Percentiles rank a stretch among this genome's conserved stretches.
Conservation (phyloP, 1,140 invertebrate species). For the Conus ventricosus region DNA sequence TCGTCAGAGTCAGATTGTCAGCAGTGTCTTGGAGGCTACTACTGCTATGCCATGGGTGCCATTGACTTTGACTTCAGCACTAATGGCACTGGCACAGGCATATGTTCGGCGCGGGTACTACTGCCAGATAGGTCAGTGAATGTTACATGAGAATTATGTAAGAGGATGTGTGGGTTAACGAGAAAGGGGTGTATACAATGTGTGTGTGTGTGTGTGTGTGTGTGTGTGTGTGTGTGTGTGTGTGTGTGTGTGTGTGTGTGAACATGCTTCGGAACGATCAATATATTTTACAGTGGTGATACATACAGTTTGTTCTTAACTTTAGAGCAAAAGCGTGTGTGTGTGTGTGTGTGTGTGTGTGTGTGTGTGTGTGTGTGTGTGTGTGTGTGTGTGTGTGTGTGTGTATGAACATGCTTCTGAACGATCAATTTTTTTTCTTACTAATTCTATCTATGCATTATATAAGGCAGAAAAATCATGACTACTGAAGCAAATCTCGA, state of each 20-base stretch:
- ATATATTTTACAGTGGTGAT: no score
- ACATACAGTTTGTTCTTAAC: no score
- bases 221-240: neutral
- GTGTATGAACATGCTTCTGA: no score
- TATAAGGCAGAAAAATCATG: no score
- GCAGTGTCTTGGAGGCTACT: conserved; percentile 64
- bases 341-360: no score
- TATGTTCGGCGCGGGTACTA: conserved; percentile 68
- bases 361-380: no score
- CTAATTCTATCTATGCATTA: no score
- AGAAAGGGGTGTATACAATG: neutral
- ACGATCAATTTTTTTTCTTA: no score
- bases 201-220: neutral
- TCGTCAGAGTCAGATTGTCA: conserved; percentile 55
- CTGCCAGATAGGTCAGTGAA: conserved; percentile 66
- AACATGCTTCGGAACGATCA: no score
- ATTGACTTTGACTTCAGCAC: conserved; percentile 64
- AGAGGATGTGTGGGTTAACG: neutral
- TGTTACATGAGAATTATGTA: neutral
- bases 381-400: no score
- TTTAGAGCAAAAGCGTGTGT: no score
- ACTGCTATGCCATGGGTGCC: conserved; percentile 61
- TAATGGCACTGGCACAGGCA: conserved; percentile 66
- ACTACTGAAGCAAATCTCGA: no score
- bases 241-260: conserved; percentile 3